Percentiles rank a stretch among this genome's conserved stretches.
phyloP scores from a whole-genome alignment of 1,140 invertebrate species.

The Tyrophagus putrescentiae region DNA sequence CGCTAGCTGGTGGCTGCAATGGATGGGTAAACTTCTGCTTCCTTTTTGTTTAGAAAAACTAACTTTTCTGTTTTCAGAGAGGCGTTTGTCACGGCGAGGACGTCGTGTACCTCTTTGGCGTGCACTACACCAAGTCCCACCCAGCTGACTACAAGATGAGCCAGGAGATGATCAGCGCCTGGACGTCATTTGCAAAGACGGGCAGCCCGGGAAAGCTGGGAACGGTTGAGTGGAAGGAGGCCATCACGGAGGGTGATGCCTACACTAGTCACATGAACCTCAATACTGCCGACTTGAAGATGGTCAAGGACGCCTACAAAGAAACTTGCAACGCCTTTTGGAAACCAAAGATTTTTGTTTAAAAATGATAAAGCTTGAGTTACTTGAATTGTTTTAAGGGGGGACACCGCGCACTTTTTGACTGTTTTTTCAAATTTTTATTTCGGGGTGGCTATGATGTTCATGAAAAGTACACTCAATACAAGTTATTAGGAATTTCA shows the following conservation, averaged over 20 bases:
- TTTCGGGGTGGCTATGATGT: no score
- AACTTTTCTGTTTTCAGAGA: no score
- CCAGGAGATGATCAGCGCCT: slow-evolving; percentile 24
- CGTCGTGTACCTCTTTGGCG: slow-evolving; percentile 79
- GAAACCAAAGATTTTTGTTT: not conserved
- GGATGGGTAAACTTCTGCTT: no score
- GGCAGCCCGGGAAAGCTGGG: slow-evolving; percentile 20
- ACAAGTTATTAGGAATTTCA: no score
- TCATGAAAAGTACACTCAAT: no score
- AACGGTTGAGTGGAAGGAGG: not conserved
- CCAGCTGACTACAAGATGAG: slow-evolving; percentile 19
- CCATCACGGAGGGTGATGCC: no score
- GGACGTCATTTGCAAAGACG: slow-evolving; percentile 24
- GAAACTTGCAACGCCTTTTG: not conserved
- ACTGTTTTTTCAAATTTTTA: no score
- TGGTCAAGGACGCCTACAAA: not conserved
- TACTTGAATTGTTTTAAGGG: no score
- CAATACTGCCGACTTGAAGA: not conserved
- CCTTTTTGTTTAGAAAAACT: no score
- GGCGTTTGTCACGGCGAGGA: slow-evolving; percentile 91
- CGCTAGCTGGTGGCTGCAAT: slow-evolving; percentile 43
- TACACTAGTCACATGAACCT: not conserved
- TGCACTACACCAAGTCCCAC: slow-evolving; percentile 15
- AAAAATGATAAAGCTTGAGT: no score
- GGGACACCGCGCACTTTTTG: no score